Evolutionary conservation across 2,888 invertebrate species (phyloP).

Genomic region (Drosophila pullipes): DNA sequence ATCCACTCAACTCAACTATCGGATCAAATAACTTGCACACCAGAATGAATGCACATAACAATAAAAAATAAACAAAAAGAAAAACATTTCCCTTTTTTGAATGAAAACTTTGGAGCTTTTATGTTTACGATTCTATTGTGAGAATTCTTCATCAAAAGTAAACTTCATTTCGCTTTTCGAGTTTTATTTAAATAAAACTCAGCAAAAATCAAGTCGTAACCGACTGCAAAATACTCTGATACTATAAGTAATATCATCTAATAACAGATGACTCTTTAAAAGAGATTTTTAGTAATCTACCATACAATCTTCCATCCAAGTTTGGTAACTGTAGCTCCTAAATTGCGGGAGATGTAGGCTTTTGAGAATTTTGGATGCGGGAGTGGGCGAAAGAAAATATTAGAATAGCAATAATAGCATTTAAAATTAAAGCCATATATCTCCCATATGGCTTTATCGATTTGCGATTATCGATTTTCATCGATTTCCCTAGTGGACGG

Average conservation of each 20-base stretch:
- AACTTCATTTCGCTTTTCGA: constrained; percentile 5
- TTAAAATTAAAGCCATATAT: too few relatives aligned
- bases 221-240: not conserved
- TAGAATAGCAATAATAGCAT: too few relatives aligned
- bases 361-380: too few relatives aligned
- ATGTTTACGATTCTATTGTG: constrained; percentile 1
- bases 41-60: constrained; percentile 30
- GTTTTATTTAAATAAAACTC: not conserved
- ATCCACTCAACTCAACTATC: not conserved
- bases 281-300: not conserved
- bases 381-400: too few relatives aligned
- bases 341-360: too few relatives aligned
- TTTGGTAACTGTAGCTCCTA: too few relatives aligned
- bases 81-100: constrained; percentile 1
- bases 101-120: constrained; percentile 1
- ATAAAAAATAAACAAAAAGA: not conserved
- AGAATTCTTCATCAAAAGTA: not conserved
- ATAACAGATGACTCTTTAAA: not conserved
- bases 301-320: too few relatives aligned
- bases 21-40: constrained; percentile 4
- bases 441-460: not conserved
- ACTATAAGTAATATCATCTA: not conserved
- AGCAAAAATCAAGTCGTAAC: not conserved
- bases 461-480: not conserved
- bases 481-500: not conserved